Percentiles rank a stretch among this genome's conserved stretches.
These are phyloP conservation scores for Mirza zaza DNA, from an alignment of 2,113 vertebrate genomes.

Conservation along the genomic window DNA sequence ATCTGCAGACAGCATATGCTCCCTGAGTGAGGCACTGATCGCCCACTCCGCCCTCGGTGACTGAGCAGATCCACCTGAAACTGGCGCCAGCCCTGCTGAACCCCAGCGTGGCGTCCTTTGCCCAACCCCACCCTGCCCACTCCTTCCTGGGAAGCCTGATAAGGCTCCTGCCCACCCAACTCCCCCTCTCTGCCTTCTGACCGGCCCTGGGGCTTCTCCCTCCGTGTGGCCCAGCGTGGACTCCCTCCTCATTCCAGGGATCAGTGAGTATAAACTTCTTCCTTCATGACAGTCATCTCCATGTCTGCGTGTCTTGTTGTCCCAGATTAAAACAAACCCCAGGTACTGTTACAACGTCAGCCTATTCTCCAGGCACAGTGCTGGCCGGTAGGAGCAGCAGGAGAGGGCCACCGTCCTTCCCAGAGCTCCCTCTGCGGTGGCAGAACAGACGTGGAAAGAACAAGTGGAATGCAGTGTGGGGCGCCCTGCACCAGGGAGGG, in stretches of 20 bases:
- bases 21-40: rapidly evolving
- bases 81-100: rapidly evolving
- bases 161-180: not conserved
- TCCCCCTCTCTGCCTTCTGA: not conserved
- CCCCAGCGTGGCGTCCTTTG: rapidly evolving
- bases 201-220: not conserved
- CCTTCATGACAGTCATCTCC: too few relatives aligned
- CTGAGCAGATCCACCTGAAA: not conserved
- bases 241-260: not conserved
- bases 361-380: not conserved
- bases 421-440: too few relatives aligned
- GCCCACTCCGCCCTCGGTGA: rapidly evolving
- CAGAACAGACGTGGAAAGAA: not conserved
- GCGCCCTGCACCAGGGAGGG: too few relatives aligned
- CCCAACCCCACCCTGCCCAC: too few relatives aligned
- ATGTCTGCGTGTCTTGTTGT: not conserved
- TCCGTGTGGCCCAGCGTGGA: too few relatives aligned
- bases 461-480: not conserved
- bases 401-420: not conserved
- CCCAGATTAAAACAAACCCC: not conserved
- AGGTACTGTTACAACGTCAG: not conserved
- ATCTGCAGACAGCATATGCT: not conserved
- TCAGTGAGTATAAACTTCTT: not conserved
- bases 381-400: not conserved
- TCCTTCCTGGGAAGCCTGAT: not conserved